Base-by-base conservation (phyloP, 2,797 vertebrate species). In the Eulemur coronatus region DNA sequence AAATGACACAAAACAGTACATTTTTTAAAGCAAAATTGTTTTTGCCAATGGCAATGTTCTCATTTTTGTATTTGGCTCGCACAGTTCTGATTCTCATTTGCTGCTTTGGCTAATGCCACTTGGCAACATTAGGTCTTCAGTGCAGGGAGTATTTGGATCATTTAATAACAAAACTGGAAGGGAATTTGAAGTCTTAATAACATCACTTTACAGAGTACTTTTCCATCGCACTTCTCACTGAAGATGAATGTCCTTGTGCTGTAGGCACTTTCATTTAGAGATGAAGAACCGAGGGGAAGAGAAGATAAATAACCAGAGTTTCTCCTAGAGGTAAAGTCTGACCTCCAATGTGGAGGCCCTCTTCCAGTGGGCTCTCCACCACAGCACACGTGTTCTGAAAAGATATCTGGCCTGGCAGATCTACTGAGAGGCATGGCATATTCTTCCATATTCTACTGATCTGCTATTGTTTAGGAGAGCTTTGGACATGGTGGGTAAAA, bases 161-260 rank as follows among this genome's bases (percentile, higher is more conserved):
- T 28, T 70, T 76, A 72, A n/a, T 86, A 92, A 63, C 28, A 89
- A 89, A 97, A 72, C 15, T 11, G 24, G 35, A 85, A 78, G 84
- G 43, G n/a, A n/a, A 48, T 50, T 38, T 61, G 59, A 92, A 75
- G 6, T 59, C 12, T 38, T 89, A 61, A 55, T 33, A 73, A 30
- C 5, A 70, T 70, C 7, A 35, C 33, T 17, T 41, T 67, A 48
- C 17, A 52, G n/a, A 3, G n/a, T 65, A 48, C 15, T 84, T 93
- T 76, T 24, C 26, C 22, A 43, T 35, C 26, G 35, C 17, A 50
- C 52, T 69, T 35, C 22, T 88, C 28, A 43, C 7, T 33, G 69
- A 43, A 88, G 76, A 80, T 65, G 15, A 84, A 91, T 24, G 4
- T 81, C 35, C 15, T 38, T 70, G 15, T 81, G 33, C 10, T 2